These are phyloP conservation scores for Athrips mouffetella DNA, from an alignment of 2,888 invertebrate genomes.

Conservation along the genomic window DNA sequence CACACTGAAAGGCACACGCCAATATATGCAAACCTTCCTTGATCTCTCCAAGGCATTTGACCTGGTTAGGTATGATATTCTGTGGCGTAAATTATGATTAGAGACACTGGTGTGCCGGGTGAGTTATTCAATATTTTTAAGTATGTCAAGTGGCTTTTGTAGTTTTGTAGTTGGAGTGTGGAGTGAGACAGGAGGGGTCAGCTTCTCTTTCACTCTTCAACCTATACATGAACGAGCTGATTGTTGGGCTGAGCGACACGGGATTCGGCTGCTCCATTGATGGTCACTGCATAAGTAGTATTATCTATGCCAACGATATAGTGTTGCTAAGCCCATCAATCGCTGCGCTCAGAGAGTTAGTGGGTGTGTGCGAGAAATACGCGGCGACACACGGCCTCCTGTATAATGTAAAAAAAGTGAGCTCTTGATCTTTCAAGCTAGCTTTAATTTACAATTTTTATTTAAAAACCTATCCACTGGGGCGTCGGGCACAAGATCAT, in stretches of 20 bases:
- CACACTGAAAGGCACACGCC: slow-evolving; percentile 15
- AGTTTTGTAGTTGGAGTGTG: slow-evolving; percentile 23
- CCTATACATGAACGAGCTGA: slow-evolving; percentile 23
- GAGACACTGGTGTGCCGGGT: not conserved
- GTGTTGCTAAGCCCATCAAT: slow-evolving; percentile 26
- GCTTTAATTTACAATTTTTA: not conserved
- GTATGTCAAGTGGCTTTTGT: slow-evolving; percentile 13
- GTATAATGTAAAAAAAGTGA: slow-evolving; percentile 20
- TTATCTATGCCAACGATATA: slow-evolving; percentile 28
- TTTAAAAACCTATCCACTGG: not conserved
- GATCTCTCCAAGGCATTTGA: slow-evolving; percentile 19
- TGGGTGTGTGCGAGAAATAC: slow-evolving; percentile 20
- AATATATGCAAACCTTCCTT: slow-evolving; percentile 16
- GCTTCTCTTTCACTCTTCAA: slow-evolving; percentile 27
- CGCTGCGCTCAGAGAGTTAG: slow-evolving; percentile 18
- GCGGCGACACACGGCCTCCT: slow-evolving; percentile 14
- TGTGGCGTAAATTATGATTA: slow-evolving; percentile 19
- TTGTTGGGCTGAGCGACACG: slow-evolving; percentile 23
- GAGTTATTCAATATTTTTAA: no score
- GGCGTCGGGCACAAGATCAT: not conserved
- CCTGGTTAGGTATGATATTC: slow-evolving; percentile 12
- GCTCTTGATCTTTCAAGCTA: slow-evolving; percentile 4
- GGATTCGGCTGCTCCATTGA: slow-evolving; percentile 24
- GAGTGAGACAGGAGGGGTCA: slow-evolving; percentile 29
- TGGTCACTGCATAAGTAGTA: slow-evolving; percentile 18